Base-by-base conservation (phyloP, 1,140 invertebrate species). In the Nasonia vitripennis region DNA sequence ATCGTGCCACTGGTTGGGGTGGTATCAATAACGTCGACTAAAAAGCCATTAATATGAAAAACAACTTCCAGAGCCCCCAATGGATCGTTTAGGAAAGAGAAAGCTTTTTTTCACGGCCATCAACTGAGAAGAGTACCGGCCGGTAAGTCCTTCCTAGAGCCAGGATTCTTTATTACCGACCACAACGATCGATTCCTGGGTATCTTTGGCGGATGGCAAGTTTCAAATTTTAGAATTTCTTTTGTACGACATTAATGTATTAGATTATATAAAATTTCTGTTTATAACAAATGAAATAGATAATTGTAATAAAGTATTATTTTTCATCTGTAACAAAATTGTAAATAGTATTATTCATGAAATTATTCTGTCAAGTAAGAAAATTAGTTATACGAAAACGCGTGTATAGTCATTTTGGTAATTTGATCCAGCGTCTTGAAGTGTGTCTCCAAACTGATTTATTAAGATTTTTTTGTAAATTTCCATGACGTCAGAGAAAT, bases 111-210 rank as follows among this genome's bases (percentile, higher is more conserved):
- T 82, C 55, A 81, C 74, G 48, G 74, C 79, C 74, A 86, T 82
- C 80, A 86, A 81, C 80, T 78, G 77, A 45, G 85, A 37, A 86
- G 51, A 87, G 17, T 82, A 23, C 89, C 90, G 86, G 89, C 90
- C 91, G 91, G 90, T 92, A 92, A 92, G 87, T 88, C 83, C 70
- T 86, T 71, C 77, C 87, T 87, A 81, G 70, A 87, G 88, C 83
- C 71, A 70, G 80, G 83, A 89, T 88, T 84, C 91, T 89, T 90
- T 91, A 90, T 92, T 92, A 92, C 91, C 92, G 91, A 92, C 91
- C 90, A 67, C 75, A 86, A 77, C 87, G 87, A 92, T 92, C 90
- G 91, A 92, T 92, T 90, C 78, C 83, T 41, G n/a, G 34, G 73
- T 67, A n/a, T 1, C 17, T n/a, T 20, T 62, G 17, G 55, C 55